Evolutionary conservation across 2,113 vertebrate genomes (phyloP), one percentile per base, ranked within the genome.

Genomic region (Xenopus laevis): DNA sequence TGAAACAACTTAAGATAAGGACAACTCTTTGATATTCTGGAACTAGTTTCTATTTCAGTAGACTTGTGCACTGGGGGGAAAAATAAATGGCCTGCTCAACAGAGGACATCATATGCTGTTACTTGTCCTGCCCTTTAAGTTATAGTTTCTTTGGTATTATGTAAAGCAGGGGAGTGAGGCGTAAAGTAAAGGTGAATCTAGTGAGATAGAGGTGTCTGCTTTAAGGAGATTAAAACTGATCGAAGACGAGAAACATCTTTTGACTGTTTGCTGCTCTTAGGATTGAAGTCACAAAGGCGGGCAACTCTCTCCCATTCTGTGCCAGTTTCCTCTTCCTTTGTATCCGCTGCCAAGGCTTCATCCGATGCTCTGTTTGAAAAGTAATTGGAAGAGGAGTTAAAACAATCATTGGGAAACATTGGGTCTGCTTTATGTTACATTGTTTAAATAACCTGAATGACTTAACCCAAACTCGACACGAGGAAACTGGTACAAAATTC

Each of bases 161-260:
- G 58, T 69, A 72, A 40, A 64, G 67, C 67, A 64, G 58, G 74
- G 50, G 70, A 60, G 74, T 76, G 74, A 69, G 4, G 47, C 21
- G 58, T 27, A 27, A 18, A 44, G 23, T 66, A 45, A 69, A 15
- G 33, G 40, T n/a, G 71, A 81, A 79, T 63, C 82, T 97, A 99
- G 87, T 95, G 97, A 80, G 93, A 89, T 78, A 99, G 88, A 47
- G 97, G 97, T 0, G 85, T 92, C 92, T 98, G 96, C 91, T 99
- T 99, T 80, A 99, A 93, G 33, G 96, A 96, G 84, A 99, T 97
- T 84, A 99, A 95, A 85, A 99, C 94, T 0, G 96, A 98, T 68
- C 96, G 95, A 94, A 99, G 96, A 69, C 97, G 94, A 0, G 97
- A 99, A 69, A 99, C 95, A 17, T 99, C 97, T 90, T 99, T 99